Evolutionary conservation across 2,113 vertebrate species (phyloP).

Genomic region (Ovis canadensis): DNA sequence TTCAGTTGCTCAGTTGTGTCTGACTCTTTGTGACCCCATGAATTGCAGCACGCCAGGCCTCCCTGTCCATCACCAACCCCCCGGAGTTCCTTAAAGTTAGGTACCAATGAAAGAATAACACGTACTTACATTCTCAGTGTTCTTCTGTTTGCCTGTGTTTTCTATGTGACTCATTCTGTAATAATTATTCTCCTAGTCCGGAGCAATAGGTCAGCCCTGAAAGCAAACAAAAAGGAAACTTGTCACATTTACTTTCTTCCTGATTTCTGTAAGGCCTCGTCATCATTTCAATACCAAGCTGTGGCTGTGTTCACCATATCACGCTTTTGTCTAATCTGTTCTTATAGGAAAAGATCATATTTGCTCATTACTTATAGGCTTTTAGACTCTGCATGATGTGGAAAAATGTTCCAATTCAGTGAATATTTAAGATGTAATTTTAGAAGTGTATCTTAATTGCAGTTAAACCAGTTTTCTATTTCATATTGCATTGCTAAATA

Average conservation of each 20-base stretch:
- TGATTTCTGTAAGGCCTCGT: constrained; percentile 66
- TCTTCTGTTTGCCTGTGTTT: constrained; percentile 37
- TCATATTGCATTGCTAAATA: constrained; percentile 2
- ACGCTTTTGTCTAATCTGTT: neutral
- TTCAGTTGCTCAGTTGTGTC: too few relatives aligned
- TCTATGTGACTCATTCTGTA: constrained; percentile 40
- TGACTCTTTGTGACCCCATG: too few relatives aligned
- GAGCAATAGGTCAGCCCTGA: constrained; percentile 58
- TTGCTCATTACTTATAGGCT: neutral
- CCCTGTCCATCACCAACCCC: too few relatives aligned
- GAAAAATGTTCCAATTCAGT: constrained; percentile 33
- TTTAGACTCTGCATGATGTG: neutral
- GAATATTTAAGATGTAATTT: constrained; percentile 32
- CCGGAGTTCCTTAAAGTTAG: neutral
- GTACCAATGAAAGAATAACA: constrained; percentile 26
- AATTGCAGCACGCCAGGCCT: too few relatives aligned
- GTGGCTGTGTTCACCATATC: neutral
- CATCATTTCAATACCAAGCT: constrained; percentile 51
- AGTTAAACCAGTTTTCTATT: constrained; percentile 41
- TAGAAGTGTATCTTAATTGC: constrained; percentile 50
- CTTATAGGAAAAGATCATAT: neutral
- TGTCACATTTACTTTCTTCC: constrained; percentile 44
- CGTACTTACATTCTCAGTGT: neutral
- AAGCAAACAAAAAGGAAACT: constrained; percentile 71
- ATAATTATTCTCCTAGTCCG: constrained; percentile 4